Conservation (phyloP, 2,888 invertebrate genomes). For the Acanthacorydalis orientalis region DNA sequence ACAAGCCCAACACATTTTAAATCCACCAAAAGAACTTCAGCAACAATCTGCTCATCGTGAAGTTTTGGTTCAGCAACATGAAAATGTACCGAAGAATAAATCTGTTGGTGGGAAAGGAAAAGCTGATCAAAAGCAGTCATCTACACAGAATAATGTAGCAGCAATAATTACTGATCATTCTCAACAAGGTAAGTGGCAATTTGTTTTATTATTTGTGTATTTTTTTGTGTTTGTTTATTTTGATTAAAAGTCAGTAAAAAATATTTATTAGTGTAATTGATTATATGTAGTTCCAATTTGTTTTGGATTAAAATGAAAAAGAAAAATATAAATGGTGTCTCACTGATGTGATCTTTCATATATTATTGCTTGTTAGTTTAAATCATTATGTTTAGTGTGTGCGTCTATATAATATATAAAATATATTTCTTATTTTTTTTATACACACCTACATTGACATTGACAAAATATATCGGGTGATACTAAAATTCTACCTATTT, state of each 20-base stretch:
- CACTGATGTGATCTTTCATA: too few relatives aligned
- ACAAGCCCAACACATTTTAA: neutral
- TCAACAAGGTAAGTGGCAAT: constrained; percentile 9
- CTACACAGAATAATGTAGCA: neutral
- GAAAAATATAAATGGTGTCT: too few relatives aligned
- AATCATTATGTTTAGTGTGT: too few relatives aligned
- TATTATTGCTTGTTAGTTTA: too few relatives aligned
- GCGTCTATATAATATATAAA: too few relatives aligned
- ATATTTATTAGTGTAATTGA: neutral
- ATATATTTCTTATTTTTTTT: too few relatives aligned
- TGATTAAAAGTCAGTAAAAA: neutral
- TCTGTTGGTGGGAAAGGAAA: neutral
- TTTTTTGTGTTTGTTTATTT: neutral
- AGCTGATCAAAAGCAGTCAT: neutral
- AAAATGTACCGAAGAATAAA: neutral
- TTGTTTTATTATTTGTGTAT: neutral
- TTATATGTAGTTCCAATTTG: too few relatives aligned
- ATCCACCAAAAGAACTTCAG: constrained; percentile 11
- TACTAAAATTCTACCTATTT: too few relatives aligned
- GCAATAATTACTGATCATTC: constrained; percentile 3
- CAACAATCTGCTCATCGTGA: constrained; percentile 1
- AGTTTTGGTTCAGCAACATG: neutral
- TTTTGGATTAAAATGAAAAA: too few relatives aligned
- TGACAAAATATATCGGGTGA: too few relatives aligned
- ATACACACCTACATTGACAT: too few relatives aligned